Evolutionary conservation across 2,113 vertebrate species (phyloP).

Genomic region (Maccullochella peelii): DNA sequence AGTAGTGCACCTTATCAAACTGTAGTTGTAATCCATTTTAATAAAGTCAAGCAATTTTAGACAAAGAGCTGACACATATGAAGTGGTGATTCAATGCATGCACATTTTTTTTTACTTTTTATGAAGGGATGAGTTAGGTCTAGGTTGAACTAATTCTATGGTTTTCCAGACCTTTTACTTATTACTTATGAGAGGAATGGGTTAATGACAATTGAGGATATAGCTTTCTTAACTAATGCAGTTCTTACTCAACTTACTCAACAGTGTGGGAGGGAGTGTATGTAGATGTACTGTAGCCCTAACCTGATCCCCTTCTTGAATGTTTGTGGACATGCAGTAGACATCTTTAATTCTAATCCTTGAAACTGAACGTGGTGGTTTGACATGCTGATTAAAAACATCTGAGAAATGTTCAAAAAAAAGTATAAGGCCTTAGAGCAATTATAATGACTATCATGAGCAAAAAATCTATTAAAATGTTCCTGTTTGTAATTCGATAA

Average conservation of each 20-base stretch:
- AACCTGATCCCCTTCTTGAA: not conserved
- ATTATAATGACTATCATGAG: no score
- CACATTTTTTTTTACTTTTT: no score
- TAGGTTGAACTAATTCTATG: no score
- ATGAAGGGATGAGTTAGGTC: no score
- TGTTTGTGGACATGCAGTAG: not conserved
- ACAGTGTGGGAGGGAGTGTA: not conserved
- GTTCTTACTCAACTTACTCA: not conserved
- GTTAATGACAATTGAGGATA: not conserved
- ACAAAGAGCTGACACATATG: not conserved
- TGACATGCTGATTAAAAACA: not conserved
- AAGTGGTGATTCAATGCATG: not conserved
- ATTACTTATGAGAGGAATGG: not conserved
- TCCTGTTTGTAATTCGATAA: not conserved
- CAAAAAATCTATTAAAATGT: not conserved
- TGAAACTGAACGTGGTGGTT: not conserved
- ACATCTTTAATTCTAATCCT: not conserved
- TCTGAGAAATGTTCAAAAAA: not conserved
- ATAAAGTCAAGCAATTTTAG: no score
- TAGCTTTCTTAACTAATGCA: not conserved
- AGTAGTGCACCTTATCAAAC: not conserved
- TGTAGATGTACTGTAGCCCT: not conserved
- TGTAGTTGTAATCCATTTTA: no score
- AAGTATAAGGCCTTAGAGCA: not conserved
- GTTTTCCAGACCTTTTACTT: not conserved